Evolutionary conservation across 2,113 vertebrate species (phyloP), one percentile per base, ranked within the genome.

Genomic region (Cariama cristata): DNA sequence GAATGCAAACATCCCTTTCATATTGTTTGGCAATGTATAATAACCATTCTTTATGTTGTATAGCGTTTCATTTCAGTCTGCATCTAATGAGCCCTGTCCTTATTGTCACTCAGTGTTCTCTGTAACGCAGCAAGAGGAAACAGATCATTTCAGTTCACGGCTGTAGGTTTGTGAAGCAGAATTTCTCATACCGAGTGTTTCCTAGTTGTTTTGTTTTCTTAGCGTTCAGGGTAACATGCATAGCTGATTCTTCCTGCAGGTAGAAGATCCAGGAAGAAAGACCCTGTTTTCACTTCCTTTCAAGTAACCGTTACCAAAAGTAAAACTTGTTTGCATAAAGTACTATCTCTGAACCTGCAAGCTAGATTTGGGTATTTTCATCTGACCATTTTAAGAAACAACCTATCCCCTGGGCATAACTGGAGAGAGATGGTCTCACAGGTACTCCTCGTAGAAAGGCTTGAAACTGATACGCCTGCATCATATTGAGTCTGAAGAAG

Each of bases 201-300:
- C 95, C 87, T 73, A 82, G 84, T 79, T 60, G 69, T 60, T 89
- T 94, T 94, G 69, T 93, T 97, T 91, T 97, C 73, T 91, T 28
- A 73, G 42, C 62, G 63, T 94, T 91, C 93, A 86, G 81, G 85
- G 87, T 82, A 87, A 85, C 95, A 84, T 4, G 6, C 89, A 76
- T 33, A 96, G 80, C 77, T 38, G 63, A 87, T 93, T 93, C 89
- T 95, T 96, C 93, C 93, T 97, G 95, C 84, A 68, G 86, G 89
- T 71, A n/a, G 33, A 72, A 66, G 79, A 90, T 96, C 63, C 96
- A 94, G 95, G 96, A 97, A 97, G 93, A 96, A 86, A 93, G 93
- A 96, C 88, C 40, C 66, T 14, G 58, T 82, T 86, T 73, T 96
- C 87, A 58, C 79, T 96, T 97, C 94, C 95, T 93, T 97, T 94